These are phyloP conservation scores for Psix sp. DNA, from an alignment of 1,140 invertebrate species.

Conservation along the genomic window DNA sequence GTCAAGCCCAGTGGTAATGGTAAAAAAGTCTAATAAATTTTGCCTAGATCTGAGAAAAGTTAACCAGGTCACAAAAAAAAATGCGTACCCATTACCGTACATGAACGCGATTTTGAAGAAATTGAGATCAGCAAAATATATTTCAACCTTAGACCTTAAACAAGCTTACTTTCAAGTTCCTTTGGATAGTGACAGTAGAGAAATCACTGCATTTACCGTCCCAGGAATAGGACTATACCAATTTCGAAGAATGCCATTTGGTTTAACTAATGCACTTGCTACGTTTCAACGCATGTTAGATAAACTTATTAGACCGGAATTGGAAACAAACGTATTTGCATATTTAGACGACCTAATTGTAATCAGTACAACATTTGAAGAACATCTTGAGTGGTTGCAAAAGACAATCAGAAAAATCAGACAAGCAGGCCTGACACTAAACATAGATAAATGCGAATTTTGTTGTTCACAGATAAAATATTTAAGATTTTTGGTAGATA, in stretches of 20 bases:
- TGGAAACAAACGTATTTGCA: conserved; percentile 14
- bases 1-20: conserved; percentile 23
- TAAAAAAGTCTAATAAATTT: conserved; percentile 25
- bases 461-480: conserved; percentile 13
- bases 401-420: conserved; percentile 1
- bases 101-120: conserved; percentile 26
- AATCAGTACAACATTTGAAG: conserved; percentile 9
- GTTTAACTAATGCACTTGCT: conserved; percentile 24
- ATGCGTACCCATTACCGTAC: conserved; percentile 31
- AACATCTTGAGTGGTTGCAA: conserved; percentile 16
- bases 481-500: conserved; percentile 19
- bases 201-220: conserved; percentile 25
- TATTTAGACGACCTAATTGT: conserved; percentile 39
- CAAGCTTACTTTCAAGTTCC: conserved; percentile 23
- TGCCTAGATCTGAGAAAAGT: conserved; percentile 29
- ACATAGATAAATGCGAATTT: conserved; percentile 28
- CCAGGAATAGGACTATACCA: conserved; percentile 26
- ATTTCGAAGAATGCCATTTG: conserved; percentile 19
- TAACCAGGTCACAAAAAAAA: conserved; percentile 20
- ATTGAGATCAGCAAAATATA: conserved; percentile 10
- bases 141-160: conserved; percentile 23
- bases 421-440: conserved; percentile 7
- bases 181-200: conserved; percentile 12
- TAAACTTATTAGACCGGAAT: conserved; percentile 1
- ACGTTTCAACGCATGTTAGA: conserved; percentile 36